phyloP scores from a whole-genome alignment of 2,113 vertebrate species.

The Daboia siamensis region DNA sequence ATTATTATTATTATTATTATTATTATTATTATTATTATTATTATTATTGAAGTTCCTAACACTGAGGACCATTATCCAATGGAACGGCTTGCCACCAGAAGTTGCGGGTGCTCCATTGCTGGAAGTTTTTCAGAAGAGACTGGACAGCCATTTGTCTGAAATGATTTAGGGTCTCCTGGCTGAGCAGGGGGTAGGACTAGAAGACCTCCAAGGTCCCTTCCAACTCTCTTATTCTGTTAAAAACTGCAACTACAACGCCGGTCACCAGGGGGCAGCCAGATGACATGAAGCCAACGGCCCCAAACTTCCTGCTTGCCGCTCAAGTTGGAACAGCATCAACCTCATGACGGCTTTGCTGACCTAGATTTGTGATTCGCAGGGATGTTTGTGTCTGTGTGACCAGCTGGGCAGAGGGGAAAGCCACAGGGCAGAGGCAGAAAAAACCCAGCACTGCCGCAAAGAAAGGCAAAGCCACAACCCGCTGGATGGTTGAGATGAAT shows the following conservation, averaged over 20 bases:
- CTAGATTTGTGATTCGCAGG: neutral
- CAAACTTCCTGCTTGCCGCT: neutral
- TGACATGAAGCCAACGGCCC: neutral
- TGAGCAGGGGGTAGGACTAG: too few species aligned
- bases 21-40: too few species aligned
- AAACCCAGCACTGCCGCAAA: neutral
- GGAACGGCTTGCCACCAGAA: too few species aligned
- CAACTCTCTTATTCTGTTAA: too few species aligned
- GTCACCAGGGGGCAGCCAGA: neutral
- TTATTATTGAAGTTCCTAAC: too few species aligned
- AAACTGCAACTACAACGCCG: neutral
- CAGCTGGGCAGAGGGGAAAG: neutral
- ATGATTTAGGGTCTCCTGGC: too few species aligned
- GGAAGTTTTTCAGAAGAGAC: too few species aligned
- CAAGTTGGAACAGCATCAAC: neutral
- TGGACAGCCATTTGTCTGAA: too few species aligned
- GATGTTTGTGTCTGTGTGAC: neutral
- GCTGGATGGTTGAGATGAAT: neutral
- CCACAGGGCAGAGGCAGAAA: neutral
- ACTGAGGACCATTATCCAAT: too few species aligned
- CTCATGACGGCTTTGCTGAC: neutral
- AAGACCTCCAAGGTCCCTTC: too few species aligned
- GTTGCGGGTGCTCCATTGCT: too few species aligned
- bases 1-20: too few species aligned
- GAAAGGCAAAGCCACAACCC: neutral